Evolutionary conservation across 2,888 invertebrate species (phyloP).

Genomic region (Scelioninae gen. 1): DNA sequence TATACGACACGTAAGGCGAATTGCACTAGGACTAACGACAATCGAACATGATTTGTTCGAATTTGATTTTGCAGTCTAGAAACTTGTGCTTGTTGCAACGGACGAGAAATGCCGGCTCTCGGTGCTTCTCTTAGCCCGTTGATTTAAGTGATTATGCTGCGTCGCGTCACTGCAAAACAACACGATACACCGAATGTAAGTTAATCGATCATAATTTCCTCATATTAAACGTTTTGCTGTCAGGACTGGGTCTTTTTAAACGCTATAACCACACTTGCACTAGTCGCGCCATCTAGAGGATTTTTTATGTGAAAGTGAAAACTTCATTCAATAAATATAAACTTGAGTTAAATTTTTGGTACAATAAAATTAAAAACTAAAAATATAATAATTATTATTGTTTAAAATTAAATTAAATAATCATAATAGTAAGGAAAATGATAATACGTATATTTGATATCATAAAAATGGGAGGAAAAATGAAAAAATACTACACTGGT

Average conservation of each 20-base stretch:
- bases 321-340: too few relatives aligned
- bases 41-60: conserved; percentile 68
- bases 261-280: too few relatives aligned
- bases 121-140: conserved; percentile 74
- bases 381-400: too few relatives aligned
- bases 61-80: conserved; percentile 73
- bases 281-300: too few relatives aligned
- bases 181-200: conserved; percentile 75
- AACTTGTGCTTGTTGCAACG: conserved; percentile 83
- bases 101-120: conserved; percentile 76
- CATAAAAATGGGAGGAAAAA: too few relatives aligned
- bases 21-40: conserved; percentile 51
- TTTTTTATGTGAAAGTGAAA: too few relatives aligned
- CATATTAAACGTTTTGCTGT: background rate
- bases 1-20: conserved; percentile 39
- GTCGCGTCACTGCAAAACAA: conserved; percentile 83
- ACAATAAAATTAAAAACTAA: too few relatives aligned
- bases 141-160: conserved; percentile 78
- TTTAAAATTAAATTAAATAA: too few relatives aligned
- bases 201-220: conserved; percentile 49
- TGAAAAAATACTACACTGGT: too few relatives aligned
- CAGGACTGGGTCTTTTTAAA: background rate
- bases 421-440: too few relatives aligned
- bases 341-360: too few relatives aligned
- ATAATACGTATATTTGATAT: too few relatives aligned